Evolutionary conservation across 2,113 vertebrate species (phyloP), one percentile per base, ranked within the genome.

Genomic region (Ceyx cyanopectus): DNA sequence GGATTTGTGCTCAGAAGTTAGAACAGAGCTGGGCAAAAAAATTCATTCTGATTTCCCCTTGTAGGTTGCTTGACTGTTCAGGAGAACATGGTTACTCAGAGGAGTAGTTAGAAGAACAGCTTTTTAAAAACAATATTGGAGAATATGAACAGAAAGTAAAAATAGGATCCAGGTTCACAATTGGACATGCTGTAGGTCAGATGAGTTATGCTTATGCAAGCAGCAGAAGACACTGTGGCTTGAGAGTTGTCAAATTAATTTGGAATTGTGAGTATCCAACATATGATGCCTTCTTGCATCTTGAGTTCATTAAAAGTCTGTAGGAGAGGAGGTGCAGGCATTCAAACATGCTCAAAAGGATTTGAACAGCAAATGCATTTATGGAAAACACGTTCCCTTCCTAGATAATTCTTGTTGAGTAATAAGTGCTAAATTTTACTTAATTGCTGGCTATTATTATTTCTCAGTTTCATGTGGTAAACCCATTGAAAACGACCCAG

Each of bases 371-470:
- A 80, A 92, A 88, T 90, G 50, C 80, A 41, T 87, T 95, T 91
- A 63, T 93, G 79, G 87, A 91, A 95, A 95, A 87, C 91, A 87
- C 80, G 89, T 92, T 95, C 82, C 94, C 75, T 95, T 96, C 92
- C 93, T 94, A 85, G 85, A 92, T 93, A 95, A 90, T 96, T 95
- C 76, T 95, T 94, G 85, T 91, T 94, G 87, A 91, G 92, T 95
- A 95, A 89, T 94, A 95, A 96, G 67, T 73, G 46, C 90, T 94
- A 95, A 94, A 93, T 93, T 91, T 94, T 85, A 63, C 90, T 94
- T 96, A 96, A 95, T 95, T 95, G 82, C 60, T 87, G 74, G 68
- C 93, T 95, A 85, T 95, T 95, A 85, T 93, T 94, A 80, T 95
- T 95, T 87, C 92, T 89, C 45, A 76, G 75, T 89, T 96, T 90